A percentile compares a stretch with the other conserved stretches of the same genome.
phyloP scores from a whole-genome alignment of 2,888 invertebrate species.

The Abrostola tripartita region DNA sequence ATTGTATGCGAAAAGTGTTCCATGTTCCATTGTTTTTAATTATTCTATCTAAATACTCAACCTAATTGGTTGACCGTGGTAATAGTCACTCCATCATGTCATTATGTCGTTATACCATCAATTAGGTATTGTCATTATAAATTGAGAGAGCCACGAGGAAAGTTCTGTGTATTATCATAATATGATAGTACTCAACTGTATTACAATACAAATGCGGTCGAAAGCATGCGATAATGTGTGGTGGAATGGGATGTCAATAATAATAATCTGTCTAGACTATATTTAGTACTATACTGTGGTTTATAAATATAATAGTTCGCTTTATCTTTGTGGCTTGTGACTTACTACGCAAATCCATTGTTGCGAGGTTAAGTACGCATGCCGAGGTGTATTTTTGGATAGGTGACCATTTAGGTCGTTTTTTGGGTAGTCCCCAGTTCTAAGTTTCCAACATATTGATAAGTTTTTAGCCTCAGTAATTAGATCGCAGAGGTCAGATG shows the following conservation, averaged over 20 bases:
- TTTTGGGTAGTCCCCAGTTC: neutral
- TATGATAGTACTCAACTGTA: constrained; percentile 22
- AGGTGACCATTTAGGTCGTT: neutral
- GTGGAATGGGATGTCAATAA: constrained; percentile 18
- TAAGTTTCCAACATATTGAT: no score
- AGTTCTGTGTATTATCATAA: constrained; percentile 12
- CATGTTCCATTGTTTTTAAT: no score
- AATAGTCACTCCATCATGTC: neutral
- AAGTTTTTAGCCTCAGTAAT: neutral
- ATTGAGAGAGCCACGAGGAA: constrained; percentile 9
- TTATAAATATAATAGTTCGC: constrained; percentile 23
- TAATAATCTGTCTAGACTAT: constrained; percentile 36
- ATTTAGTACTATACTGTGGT: constrained; percentile 22
- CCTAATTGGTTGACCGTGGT: neutral
- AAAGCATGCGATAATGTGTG: constrained; percentile 20
- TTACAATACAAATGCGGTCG: constrained; percentile 13
- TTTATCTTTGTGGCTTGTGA: constrained; percentile 1
- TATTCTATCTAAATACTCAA: neutral
- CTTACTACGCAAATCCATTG: neutral
- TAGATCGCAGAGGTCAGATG: neutral
- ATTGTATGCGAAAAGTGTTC: no score
- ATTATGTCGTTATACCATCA: neutral
- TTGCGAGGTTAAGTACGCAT: neutral
- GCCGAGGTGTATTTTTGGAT: neutral
- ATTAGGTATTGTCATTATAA: neutral